Evolutionary conservation across 1,140 invertebrate species (phyloP).

Genomic region (Melipona quadrifasciata): DNA sequence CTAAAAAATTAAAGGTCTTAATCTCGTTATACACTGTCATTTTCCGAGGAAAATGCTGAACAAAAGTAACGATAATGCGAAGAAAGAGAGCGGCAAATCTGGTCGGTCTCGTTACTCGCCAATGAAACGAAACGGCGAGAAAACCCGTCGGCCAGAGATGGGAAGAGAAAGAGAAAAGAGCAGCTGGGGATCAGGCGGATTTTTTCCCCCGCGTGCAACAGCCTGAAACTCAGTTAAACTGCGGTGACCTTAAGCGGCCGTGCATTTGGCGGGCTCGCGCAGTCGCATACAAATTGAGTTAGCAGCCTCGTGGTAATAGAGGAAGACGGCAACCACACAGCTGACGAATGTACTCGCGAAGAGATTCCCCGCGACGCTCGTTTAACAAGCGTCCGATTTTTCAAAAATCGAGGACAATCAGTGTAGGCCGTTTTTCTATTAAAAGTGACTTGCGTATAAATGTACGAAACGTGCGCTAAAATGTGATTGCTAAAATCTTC

Average conservation of each 20-base stretch:
- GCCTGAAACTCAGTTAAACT: constrained; percentile 61
- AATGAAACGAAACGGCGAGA: background rate
- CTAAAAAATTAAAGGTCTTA: too few relatives aligned
- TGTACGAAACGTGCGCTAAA: too few relatives aligned
- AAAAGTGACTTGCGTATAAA: too few relatives aligned
- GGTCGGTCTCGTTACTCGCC: background rate
- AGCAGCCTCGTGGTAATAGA: constrained; percentile 77
- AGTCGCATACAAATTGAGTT: constrained; percentile 81
- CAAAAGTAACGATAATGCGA: too few relatives aligned
- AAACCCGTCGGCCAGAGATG: background rate
- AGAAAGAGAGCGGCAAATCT: too few relatives aligned
- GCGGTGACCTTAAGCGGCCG: constrained; percentile 75
- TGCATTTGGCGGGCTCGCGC: constrained; percentile 78
- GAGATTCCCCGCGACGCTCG: too few relatives aligned
- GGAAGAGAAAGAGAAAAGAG: background rate
- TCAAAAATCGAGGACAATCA: too few relatives aligned
- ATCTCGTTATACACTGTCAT: too few relatives aligned
- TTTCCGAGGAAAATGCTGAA: too few relatives aligned
- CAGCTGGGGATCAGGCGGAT: constrained; percentile 42
- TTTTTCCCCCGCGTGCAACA: constrained; percentile 30
- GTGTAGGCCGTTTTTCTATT: too few relatives aligned
- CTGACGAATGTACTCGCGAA: background rate
- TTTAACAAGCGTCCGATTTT: too few relatives aligned
- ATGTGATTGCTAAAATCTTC: too few relatives aligned
- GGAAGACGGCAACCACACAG: constrained; percentile 50